A percentile compares a stretch with the other conserved stretches of the same genome.
Conservation (phyloP, 1,140 invertebrate genomes). For the Akabosia matsudoensis region DNA sequence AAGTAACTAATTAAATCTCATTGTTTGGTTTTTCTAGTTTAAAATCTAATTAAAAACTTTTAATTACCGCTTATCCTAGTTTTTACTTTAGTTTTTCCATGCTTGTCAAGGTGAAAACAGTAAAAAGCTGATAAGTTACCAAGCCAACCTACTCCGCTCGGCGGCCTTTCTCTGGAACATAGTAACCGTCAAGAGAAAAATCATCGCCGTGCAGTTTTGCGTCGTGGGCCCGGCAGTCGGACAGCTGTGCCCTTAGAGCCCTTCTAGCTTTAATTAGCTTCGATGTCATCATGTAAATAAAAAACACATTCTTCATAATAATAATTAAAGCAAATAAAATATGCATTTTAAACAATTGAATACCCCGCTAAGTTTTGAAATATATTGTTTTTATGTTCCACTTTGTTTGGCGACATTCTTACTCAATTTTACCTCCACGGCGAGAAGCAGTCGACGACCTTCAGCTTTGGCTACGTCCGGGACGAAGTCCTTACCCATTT, state of each 20-base stretch:
- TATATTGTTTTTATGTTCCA: slow-evolving; percentile 43
- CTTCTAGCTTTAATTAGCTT: slow-evolving; percentile 38
- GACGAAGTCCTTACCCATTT: slow-evolving; percentile 59
- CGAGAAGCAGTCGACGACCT: slow-evolving; percentile 51
- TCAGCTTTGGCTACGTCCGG: slow-evolving; percentile 57
- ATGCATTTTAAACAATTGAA: neutral
- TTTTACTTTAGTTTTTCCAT: neutral
- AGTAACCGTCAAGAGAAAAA: slow-evolving; percentile 27
- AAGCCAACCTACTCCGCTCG: slow-evolving; percentile 32
- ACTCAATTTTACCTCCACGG: slow-evolving; percentile 51
- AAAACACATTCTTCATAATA: too few relatives aligned
- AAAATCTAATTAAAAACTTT: neutral
- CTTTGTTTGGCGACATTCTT: slow-evolving; percentile 54
- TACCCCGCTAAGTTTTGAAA: neutral
- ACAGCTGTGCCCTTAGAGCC: slow-evolving; percentile 41
- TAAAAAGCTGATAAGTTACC: slow-evolving; percentile 14
- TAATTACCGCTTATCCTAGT: neutral
- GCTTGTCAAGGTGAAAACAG: neutral
- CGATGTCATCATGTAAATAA: slow-evolving; percentile 44
- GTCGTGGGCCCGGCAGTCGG: slow-evolving; percentile 37
- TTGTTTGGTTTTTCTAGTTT: neutral
- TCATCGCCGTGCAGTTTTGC: slow-evolving; percentile 37
- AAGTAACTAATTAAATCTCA: neutral
- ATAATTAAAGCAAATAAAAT: too few relatives aligned
- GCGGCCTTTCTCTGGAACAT: slow-evolving; percentile 37